Base-by-base conservation (phyloP, 2,113 vertebrate species). In the Acrocephalus arundinaceus region DNA sequence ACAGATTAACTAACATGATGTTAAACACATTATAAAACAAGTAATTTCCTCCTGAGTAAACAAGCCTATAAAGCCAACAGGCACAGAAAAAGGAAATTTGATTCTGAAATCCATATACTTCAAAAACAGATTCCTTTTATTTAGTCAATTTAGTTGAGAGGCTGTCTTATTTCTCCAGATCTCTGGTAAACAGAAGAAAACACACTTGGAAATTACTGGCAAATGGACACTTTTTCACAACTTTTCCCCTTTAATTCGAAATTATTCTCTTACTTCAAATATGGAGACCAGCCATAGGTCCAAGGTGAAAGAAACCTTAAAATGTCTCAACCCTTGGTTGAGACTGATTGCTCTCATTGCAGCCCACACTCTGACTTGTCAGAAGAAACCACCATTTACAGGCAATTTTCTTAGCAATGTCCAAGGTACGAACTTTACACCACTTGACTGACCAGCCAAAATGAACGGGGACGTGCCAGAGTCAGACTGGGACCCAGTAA, bases 11-110 rank as follows among this genome's bases (percentile, higher is more conserved):
- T 91, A 96, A 96, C 90, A 93, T 94, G 93, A 96, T 93, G 93
- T 91, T 94, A 96, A 97, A 96, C 95, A 96, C 90, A 83, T 94
- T 95, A 95, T 97, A 96, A 97, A 96, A 84, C 78, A 95, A 96
- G 94, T 85, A 13, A 97, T 96, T 97, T 96, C 95, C 96, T 97
- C 85, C 85, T 46, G 68, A 95, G 79, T 86, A 96, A 96, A 96
- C 75, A 95, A 97, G 82, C 66, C 94, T 57, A 95, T 96, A 96
- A 96, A 95, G 91, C 85, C 59, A 94, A 91, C 91, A 97, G 96
- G 93, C 94, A 95, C 90, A 90, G 87, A 94, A 95, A 95, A 96
- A 86, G 92, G 92, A 97, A 97, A 96, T 96, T 94, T 96, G 93
- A 93, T 97, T 95, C 86, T 96, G 68, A 96, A 94, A 94, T 95